These are phyloP conservation scores for Agrilus planipennis DNA, from an alignment of 1,140 invertebrate genomes.

Conservation along the genomic window DNA sequence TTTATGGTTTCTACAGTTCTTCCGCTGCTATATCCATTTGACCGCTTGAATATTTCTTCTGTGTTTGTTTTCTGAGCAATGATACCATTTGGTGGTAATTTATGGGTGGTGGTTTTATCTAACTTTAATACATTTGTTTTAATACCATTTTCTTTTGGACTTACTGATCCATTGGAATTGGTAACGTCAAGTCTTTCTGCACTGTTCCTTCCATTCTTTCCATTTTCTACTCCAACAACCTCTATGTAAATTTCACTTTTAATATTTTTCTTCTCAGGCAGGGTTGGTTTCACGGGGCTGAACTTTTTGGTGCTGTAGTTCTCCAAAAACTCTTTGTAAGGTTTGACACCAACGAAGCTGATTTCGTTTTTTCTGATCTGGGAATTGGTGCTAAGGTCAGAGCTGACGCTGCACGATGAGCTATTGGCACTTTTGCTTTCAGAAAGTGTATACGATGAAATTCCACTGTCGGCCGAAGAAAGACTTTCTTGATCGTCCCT, in stretches of 20 bases:
- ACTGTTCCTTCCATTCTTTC: background rate
- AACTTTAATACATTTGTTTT: no score
- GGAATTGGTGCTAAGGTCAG: conserved; percentile 7
- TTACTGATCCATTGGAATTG: no score
- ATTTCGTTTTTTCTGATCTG: background rate
- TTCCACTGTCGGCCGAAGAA: conserved; percentile 16
- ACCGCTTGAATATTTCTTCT: no score
- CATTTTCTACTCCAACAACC: conserved; percentile 12
- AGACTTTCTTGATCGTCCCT: conserved; percentile 18
- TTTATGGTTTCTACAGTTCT: no score
- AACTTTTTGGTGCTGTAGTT: conserved; percentile 20
- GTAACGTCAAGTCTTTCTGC: no score
- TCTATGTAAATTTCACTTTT: conserved; percentile 27
- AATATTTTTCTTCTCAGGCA: conserved; percentile 9
- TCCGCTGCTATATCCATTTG: no score
- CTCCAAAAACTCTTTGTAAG: conserved; percentile 18
- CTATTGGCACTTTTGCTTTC: conserved; percentile 9
- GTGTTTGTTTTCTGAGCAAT: no score
- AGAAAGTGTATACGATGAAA: conserved; percentile 11
- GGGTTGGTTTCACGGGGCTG: conserved; percentile 16
- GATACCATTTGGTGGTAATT: no score
- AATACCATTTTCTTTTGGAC: no score
- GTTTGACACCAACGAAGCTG: background rate
- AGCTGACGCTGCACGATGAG: conserved; percentile 14
- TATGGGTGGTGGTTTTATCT: no score